A percentile compares a stretch with the other conserved stretches of the same genome.
These are phyloP conservation scores for Ophion ventricosus DNA, from an alignment of 2,888 invertebrate genomes.

Conservation along the genomic window DNA sequence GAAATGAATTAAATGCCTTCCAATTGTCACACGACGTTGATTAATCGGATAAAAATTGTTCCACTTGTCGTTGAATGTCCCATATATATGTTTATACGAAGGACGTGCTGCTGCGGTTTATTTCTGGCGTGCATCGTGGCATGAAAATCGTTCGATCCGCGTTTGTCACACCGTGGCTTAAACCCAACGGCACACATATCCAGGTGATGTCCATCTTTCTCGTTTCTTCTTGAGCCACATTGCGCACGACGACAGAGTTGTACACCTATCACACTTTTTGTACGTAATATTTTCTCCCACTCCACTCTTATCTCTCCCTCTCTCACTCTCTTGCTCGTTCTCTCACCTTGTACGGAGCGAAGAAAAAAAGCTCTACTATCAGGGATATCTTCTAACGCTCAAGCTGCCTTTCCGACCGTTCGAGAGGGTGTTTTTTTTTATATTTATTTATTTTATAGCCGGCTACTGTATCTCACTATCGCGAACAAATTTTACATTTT, in stretches of 20 bases:
- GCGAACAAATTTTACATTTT: slow-evolving; percentile 23
- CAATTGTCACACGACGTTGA: background rate
- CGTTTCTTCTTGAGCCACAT: slow-evolving; percentile 31
- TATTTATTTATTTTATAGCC: slow-evolving; percentile 24
- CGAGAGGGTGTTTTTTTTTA: slow-evolving; percentile 24
- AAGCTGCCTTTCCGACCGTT: slow-evolving; percentile 46
- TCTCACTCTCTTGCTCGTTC: slow-evolving; percentile 12
- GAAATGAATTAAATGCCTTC: too few species aligned
- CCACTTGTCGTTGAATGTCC: slow-evolving; percentile 8
- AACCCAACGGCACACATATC: slow-evolving; percentile 51
- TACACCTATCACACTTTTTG: slow-evolving; percentile 34
- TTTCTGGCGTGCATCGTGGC: slow-evolving; percentile 70
- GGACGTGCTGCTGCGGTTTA: slow-evolving; percentile 65
- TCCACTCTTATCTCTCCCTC: slow-evolving; percentile 19
- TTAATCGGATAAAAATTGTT: background rate
- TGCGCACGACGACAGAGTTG: slow-evolving; percentile 39
- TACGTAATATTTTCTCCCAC: slow-evolving; percentile 8
- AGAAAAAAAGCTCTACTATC: slow-evolving; percentile 59
- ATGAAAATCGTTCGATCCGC: slow-evolving; percentile 72
- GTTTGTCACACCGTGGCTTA: slow-evolving; percentile 60
- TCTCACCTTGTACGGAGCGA: slow-evolving; percentile 41
- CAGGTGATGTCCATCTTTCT: slow-evolving; percentile 58
- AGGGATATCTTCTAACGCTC: slow-evolving; percentile 56
- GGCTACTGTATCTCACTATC: slow-evolving; percentile 41
- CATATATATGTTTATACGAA: slow-evolving; percentile 37